Evolutionary conservation across 1,140 invertebrate genomes (phyloP).

Genomic region (Tetragonula clypearis): DNA sequence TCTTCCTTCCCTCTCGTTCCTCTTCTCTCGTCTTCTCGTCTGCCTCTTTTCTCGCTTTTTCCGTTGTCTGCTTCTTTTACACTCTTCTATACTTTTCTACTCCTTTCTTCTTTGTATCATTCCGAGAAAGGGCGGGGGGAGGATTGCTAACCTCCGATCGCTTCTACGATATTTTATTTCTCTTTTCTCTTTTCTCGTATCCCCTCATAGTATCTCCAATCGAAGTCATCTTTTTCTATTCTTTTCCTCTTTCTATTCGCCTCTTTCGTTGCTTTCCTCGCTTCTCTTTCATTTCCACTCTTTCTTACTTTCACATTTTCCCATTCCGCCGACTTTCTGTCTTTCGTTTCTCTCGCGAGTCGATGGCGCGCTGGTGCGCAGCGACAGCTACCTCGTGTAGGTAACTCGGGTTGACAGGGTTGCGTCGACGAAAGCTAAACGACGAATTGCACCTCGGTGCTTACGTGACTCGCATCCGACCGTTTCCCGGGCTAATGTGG

Average conservation of each 20-base stretch:
- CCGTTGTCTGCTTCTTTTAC: background rate
- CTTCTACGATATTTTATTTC: too few species aligned
- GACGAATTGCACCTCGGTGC: constrained; percentile 57
- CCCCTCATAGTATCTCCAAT: too few species aligned
- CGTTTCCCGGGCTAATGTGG: constrained; percentile 48
- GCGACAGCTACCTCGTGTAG: background rate
- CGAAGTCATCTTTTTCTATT: too few species aligned
- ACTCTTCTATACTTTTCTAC: too few species aligned
- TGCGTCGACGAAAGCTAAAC: constrained; percentile 63
- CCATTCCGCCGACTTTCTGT: background rate
- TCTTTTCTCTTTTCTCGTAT: too few species aligned
- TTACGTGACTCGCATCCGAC: constrained; percentile 62
- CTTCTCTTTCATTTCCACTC: background rate
- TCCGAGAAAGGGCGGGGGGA: too few species aligned
- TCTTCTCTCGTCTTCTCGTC: background rate
- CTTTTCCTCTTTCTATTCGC: too few species aligned
- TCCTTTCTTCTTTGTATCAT: background rate
- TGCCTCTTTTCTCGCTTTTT: too few species aligned
- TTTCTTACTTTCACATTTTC: background rate
- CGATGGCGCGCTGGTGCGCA: background rate
- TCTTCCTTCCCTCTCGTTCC: constrained; percentile 15
- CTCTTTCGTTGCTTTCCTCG: background rate
- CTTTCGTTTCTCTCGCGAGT: background rate
- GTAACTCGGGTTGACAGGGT: constrained; percentile 43
- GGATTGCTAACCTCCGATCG: too few species aligned